Base-by-base conservation (phyloP, 2,797 vertebrate genomes). In the Apodemus agrarius region DNA sequence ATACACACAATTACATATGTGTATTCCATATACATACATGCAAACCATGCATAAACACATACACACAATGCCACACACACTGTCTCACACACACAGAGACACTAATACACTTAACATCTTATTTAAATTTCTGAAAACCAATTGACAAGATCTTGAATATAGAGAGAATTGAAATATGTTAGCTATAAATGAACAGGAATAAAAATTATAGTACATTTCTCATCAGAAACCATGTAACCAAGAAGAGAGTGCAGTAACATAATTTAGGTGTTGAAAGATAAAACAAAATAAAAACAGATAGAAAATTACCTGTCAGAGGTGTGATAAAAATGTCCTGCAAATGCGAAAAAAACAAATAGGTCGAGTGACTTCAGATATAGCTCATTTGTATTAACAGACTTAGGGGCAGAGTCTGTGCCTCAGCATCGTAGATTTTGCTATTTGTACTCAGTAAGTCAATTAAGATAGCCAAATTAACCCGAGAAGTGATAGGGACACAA, bases 331-430 rank as follows among this genome's bases (percentile, higher is more conserved):
- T 22, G 12, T 43, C 21, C 31, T 57, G 16, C 2, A 78, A 82
- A 93, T 37, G 7, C 14, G 12, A 37, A 90, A 26, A 26, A 76
- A 54, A 84, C 52, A 52, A 37, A 80, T 29, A 34, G 1, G 75
- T 67, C 65, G 52, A 46, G 29, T 6, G 49, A 29, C 24, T 40
- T n/a, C 17, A 26, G 34, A 3, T 61, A 13, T 12, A 74, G 31
- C 34, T 74, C 40, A 11, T 11, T 40, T 75, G 13, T 43, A 31
- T 59, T 46, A 29, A 16, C 13, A 46, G 4, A 19, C 31, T 8
- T 92, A 96, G 95, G 54, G 37, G 26, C 19, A 59, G 12, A 97
- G 83, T 65, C 49, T 69, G 1, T 86, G 31, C 31, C 7, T 34
- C 19, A 49, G 37, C 31, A 24, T 52, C 17, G 19, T 21, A 94